phyloP scores from a whole-genome alignment of 2,797 vertebrate genomes.

The Leptoclinus maculatus region DNA sequence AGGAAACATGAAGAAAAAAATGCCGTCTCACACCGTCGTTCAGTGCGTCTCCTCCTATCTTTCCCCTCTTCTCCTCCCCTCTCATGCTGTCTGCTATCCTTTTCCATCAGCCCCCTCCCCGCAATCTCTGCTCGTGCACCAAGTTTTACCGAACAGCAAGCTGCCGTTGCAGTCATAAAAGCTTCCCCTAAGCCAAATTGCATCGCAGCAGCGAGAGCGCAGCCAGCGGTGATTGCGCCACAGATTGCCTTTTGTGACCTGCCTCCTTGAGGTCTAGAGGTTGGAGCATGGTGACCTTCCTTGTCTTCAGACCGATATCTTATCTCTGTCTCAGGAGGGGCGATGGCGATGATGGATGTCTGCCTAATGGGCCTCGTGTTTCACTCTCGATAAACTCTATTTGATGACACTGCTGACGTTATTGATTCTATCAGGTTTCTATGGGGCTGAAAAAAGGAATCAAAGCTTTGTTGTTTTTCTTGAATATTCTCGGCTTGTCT shows the following conservation, averaged over 20 bases:
- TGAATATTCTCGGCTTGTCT: neutral
- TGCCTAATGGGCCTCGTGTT: slow-evolving; percentile 35
- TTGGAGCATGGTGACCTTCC: slow-evolving; percentile 27
- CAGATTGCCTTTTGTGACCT: slow-evolving; percentile 47
- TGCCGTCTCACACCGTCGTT: slow-evolving; percentile 6
- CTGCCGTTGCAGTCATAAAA: slow-evolving; percentile 44
- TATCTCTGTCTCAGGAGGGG: slow-evolving; percentile 10
- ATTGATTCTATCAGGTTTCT: slow-evolving; percentile 30
- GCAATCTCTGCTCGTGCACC: slow-evolving; percentile 16
- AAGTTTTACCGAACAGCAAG: slow-evolving; percentile 37
- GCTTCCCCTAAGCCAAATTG: slow-evolving; percentile 49
- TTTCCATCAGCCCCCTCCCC: slow-evolving; percentile 5
- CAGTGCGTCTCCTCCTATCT: neutral
- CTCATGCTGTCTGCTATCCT: neutral
- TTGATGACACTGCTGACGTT: neutral
- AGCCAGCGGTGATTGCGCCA: slow-evolving; percentile 26
- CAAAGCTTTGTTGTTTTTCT: neutral
- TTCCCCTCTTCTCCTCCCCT: neutral
- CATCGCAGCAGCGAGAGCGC: slow-evolving; percentile 10
- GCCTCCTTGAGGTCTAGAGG: slow-evolving; percentile 37
- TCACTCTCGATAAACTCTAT: slow-evolving; percentile 32
- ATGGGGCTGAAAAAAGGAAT: neutral
- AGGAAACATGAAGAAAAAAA: neutral
- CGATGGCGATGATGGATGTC: slow-evolving; percentile 35
- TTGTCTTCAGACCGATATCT: slow-evolving; percentile 15